A percentile compares a stretch with the other conserved stretches of the same genome.
Conservation (phyloP, 2,888 invertebrate genomes). For the Leptopterna dolabrata region DNA sequence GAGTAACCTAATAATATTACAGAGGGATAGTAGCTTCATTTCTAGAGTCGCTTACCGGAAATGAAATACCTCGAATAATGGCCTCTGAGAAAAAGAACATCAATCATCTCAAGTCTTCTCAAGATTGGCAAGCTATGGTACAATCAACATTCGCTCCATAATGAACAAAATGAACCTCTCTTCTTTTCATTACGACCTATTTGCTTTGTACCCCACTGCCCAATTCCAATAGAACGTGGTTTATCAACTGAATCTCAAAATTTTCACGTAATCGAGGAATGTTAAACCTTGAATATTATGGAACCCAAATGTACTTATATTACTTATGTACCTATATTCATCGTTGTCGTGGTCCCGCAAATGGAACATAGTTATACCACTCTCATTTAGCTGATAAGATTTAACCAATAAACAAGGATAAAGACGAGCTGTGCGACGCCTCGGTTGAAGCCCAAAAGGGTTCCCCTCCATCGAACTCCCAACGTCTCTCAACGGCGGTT, state of each 20-base stretch:
- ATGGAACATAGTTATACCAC: too few relatives aligned
- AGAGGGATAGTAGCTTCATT: background rate
- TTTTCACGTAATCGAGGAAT: background rate
- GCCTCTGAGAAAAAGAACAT: background rate
- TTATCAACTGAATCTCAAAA: background rate
- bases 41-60: background rate
- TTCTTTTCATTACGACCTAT: background rate
- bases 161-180: background rate
- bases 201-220: background rate
- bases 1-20: background rate
- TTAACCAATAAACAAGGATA: too few relatives aligned
- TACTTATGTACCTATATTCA: too few relatives aligned
- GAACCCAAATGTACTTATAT: too few relatives aligned
- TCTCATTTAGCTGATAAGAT: too few relatives aligned
- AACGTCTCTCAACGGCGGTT: too few relatives aligned
- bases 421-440: too few relatives aligned
- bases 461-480: too few relatives aligned
- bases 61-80: background rate
- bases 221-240: background rate
- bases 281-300: background rate
- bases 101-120: background rate
- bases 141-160: background rate
- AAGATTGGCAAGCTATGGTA: background rate
- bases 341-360: too few relatives aligned
- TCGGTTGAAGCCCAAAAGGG: too few relatives aligned